A percentile compares a stretch with the other conserved stretches of the same genome.
These are phyloP conservation scores for Melanargia galathea DNA, from an alignment of 2,888 invertebrate genomes.

Conservation along the genomic window DNA sequence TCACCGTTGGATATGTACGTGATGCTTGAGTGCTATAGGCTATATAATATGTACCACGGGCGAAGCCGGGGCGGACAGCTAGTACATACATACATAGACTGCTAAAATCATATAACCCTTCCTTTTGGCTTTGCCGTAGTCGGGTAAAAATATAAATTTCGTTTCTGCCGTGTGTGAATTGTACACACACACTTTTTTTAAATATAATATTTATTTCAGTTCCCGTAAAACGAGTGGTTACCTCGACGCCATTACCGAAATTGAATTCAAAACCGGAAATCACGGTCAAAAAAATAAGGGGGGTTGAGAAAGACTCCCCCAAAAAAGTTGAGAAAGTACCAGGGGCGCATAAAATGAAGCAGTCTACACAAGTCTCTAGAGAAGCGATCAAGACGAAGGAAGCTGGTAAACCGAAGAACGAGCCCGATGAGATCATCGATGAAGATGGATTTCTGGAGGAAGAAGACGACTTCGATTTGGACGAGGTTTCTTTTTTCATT, in stretches of 20 bases:
- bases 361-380: no score
- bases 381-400: conserved; percentile 43
- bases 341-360: no score
- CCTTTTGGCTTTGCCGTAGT: no score
- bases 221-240: neutral
- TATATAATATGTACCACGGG: no score
- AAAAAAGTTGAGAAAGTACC: conserved; percentile 9
- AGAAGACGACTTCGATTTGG: conserved; percentile 54
- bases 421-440: conserved; percentile 52
- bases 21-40: no score
- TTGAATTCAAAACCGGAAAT: neutral
- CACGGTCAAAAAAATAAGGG: neutral
- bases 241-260: neutral
- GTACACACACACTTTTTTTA: neutral
- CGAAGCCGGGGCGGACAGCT: no score
- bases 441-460: conserved; percentile 59
- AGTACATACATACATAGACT: no score
- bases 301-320: neutral
- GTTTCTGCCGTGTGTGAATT: no score
- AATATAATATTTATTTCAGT: neutral
- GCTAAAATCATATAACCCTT: no score
- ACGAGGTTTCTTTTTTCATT: conserved; percentile 49
- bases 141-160: no score
- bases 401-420: conserved; percentile 14
- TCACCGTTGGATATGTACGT: no score